Conservation (phyloP, 2,797 vertebrate genomes). For the Gymnocypris eckloni region DNA sequence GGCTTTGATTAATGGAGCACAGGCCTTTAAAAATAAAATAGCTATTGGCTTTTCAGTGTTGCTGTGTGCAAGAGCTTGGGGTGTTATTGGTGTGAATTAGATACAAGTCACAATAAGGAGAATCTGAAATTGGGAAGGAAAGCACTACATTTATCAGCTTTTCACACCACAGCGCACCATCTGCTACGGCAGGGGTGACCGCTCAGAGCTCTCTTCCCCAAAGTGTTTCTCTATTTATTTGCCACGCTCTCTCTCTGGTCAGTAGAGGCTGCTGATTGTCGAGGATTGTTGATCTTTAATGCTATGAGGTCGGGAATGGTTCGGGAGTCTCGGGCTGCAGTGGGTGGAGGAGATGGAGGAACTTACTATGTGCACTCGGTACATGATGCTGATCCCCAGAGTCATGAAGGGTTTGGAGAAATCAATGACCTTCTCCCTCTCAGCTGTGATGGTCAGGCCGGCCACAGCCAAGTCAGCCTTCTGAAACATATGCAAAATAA, state of each 20-base stretch:
- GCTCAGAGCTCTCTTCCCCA: slow-evolving; percentile 28
- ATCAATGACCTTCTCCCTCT: slow-evolving; percentile 98
- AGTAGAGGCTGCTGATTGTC: slow-evolving; percentile 61
- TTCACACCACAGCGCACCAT: slow-evolving; percentile 65
- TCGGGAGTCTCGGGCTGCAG: not conserved
- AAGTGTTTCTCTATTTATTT: slow-evolving; percentile 39
- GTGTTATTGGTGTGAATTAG: slow-evolving; percentile 64
- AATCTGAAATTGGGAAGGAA: slow-evolving; percentile 66
- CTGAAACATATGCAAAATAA: slow-evolving; percentile 75
- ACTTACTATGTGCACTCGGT: slow-evolving; percentile 97
- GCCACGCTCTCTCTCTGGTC: not conserved
- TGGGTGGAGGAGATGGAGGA: not conserved
- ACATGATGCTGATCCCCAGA: slow-evolving; percentile 98
- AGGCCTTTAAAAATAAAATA: slow-evolving; percentile 66
- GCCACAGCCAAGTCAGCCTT: slow-evolving; percentile 98
- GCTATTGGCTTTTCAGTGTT: slow-evolving; percentile 64
- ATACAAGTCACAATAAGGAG: slow-evolving; percentile 66
- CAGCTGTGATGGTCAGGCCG: slow-evolving; percentile 94
- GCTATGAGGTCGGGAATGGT: not conserved
- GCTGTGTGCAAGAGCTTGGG: slow-evolving; percentile 53
- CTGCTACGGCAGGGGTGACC: slow-evolving; percentile 61
- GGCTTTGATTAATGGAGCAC: slow-evolving; percentile 76
- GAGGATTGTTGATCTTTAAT: slow-evolving; percentile 39
- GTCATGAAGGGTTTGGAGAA: slow-evolving; percentile 99
- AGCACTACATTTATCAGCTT: slow-evolving; percentile 70